Conservation (phyloP, 2,113 vertebrate species). For the Onychorhynchus coronatus region DNA sequence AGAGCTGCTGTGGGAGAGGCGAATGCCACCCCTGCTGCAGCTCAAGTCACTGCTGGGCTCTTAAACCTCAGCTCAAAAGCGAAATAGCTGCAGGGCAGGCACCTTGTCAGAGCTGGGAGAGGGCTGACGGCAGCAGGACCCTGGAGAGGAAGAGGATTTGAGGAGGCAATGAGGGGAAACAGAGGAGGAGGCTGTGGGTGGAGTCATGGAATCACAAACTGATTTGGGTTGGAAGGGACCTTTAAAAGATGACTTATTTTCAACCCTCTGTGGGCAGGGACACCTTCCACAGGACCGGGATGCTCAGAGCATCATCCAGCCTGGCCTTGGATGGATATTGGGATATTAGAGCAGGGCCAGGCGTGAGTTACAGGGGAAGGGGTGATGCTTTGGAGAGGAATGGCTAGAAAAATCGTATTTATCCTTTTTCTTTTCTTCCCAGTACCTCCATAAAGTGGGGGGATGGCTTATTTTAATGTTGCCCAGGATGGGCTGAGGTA, state of each 20-base stretch:
- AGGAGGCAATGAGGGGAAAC: background rate
- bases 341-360: background rate
- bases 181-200: background rate
- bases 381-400: background rate
- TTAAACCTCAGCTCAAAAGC: background rate
- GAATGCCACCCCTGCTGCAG: background rate
- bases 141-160: background rate
- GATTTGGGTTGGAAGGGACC: background rate
- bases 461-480: background rate
- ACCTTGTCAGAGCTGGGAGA: background rate
- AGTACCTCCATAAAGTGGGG: background rate
- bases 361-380: background rate
- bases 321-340: background rate
- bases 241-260: background rate
- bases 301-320: background rate
- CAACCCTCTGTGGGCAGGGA: no score
- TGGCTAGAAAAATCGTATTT: background rate
- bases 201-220: background rate
- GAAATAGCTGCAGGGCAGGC: background rate
- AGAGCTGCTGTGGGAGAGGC: background rate
- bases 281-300: background rate
- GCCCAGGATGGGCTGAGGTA: background rate
- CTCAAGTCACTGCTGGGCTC: background rate
- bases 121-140: background rate
- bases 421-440: fast-evolving